These are phyloP conservation scores for Nasonia longicornis DNA, from an alignment of 1,140 invertebrate species.

Conservation along the genomic window DNA sequence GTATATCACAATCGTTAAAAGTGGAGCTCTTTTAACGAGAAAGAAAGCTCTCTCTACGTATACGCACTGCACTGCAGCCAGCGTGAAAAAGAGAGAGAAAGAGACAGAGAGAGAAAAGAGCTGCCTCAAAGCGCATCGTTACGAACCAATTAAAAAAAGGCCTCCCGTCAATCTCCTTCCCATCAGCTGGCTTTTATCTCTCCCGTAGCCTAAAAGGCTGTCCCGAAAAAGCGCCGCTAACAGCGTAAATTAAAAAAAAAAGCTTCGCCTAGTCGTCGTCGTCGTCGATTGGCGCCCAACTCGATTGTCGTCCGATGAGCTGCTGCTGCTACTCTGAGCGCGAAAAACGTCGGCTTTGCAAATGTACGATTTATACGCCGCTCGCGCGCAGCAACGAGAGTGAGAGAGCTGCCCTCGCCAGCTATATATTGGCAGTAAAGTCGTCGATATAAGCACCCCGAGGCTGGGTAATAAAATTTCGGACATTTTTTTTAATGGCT, in stretches of 20 bases:
- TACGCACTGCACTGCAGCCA: no score
- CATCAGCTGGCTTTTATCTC: constrained; percentile 14
- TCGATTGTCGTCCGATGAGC: constrained; percentile 35
- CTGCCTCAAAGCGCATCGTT: constrained; percentile 1
- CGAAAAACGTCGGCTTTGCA: constrained; percentile 14
- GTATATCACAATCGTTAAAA: neutral
- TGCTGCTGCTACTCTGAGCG: neutral
- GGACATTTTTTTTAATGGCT: constrained; percentile 1
- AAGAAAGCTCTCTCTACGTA: neutral
- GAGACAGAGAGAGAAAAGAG: neutral
- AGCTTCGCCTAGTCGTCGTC: neutral
- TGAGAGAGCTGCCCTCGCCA: neutral
- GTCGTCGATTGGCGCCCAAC: constrained; percentile 26
- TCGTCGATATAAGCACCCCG: constrained; percentile 16
- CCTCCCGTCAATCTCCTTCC: constrained; percentile 13
- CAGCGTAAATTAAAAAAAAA: constrained; percentile 31
- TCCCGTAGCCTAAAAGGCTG: constrained; percentile 7
- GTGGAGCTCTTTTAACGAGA: neutral
- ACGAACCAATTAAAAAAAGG: constrained; percentile 17
- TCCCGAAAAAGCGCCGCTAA: neutral
- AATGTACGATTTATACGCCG: constrained; percentile 28
- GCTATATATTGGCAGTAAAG: constrained; percentile 33
- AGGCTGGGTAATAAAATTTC: constrained; percentile 25
- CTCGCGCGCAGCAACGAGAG: neutral
- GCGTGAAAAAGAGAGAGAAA: no score